Conservation (phyloP, 1,140 invertebrate species). For the Heliconius hewitsoni region DNA sequence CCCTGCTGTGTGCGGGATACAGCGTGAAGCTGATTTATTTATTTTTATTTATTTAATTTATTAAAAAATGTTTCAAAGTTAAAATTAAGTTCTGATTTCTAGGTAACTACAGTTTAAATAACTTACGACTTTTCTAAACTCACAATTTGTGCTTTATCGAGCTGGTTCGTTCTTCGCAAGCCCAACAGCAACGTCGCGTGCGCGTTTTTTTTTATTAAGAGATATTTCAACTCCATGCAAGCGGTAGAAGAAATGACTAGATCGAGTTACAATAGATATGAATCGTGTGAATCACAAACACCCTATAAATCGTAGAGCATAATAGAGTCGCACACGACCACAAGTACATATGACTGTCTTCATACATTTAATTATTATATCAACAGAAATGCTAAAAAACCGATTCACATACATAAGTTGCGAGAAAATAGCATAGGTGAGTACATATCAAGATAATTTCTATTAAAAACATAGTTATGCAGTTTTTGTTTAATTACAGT, state of each 20-base stretch:
- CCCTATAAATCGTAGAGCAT: constrained; percentile 35
- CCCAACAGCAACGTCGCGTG: constrained; percentile 35
- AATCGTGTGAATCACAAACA: constrained; percentile 42
- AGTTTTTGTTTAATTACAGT: constrained; percentile 9
- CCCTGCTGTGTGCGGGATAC: too few relatives aligned
- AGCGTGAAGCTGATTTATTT: too few relatives aligned
- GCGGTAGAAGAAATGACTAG: constrained; percentile 32
- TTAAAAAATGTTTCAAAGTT: too few relatives aligned
- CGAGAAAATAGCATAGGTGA: background rate
- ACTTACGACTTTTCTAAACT: background rate
- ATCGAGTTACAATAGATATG: constrained; percentile 42
- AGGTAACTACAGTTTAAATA: background rate
- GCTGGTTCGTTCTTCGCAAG: background rate
- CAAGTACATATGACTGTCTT: constrained; percentile 16
- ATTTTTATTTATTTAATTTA: too few relatives aligned
- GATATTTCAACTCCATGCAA: constrained; percentile 31
- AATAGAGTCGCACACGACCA: constrained; percentile 31
- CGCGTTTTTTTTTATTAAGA: constrained; percentile 33
- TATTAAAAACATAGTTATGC: background rate
- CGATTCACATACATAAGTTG: constrained; percentile 1
- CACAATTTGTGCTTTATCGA: background rate
- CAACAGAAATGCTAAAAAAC: constrained; percentile 15
- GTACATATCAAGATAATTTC: constrained; percentile 1
- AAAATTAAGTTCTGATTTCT: background rate
- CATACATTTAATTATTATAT: constrained; percentile 31